Base-by-base conservation (phyloP, 2,888 invertebrate species). In the Macaria liturata region DNA sequence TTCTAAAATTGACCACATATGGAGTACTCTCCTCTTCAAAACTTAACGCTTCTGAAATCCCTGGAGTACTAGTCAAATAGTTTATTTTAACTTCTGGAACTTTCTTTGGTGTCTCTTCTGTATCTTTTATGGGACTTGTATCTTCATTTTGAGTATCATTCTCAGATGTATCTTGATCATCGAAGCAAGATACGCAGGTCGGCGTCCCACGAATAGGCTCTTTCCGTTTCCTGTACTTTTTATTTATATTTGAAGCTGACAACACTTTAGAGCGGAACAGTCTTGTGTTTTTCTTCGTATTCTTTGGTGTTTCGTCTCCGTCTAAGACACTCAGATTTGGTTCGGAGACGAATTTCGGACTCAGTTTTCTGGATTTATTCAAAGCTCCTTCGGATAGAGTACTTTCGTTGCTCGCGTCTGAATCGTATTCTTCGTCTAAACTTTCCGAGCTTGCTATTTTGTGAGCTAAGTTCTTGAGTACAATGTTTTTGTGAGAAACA, bases 311-410 rank as follows among this genome's bases (percentile, higher is more conserved):
- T 64, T 86, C 89, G 3, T 86, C 88, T 0, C 74, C 46, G 43
- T 89, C 91, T 44, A 92, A 44, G 7, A 79, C 73, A 59, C 91
- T 92, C 32, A 92, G 67, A 66, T 92, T 92, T 0, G 92, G 92
- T 65, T 92, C 92, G 0, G 92, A 92, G 0, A 88, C 91, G 68
- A 92, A 92, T 68, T 91, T 92, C 0, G 92, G 92, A 56, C 92
- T 92, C 3, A 74, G 54, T 72, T 87, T 91, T 39, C 75, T 72
- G 0, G 88, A 84, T 64, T 69, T 76, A 32, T 78, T 86, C 9
- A 89, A 65, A 3, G 88, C 89, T 0, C 91, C 87, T 31, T 91
- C 91, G 0, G 91, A 91, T n/a, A 88, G 34, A 0, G 91, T 91
- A 59, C 91, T 91, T 51, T 90, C 90, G 47, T 89, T 87, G 55